These are phyloP conservation scores for Bombus confusus DNA, from an alignment of 1,140 invertebrate genomes.

Conservation along the genomic window DNA sequence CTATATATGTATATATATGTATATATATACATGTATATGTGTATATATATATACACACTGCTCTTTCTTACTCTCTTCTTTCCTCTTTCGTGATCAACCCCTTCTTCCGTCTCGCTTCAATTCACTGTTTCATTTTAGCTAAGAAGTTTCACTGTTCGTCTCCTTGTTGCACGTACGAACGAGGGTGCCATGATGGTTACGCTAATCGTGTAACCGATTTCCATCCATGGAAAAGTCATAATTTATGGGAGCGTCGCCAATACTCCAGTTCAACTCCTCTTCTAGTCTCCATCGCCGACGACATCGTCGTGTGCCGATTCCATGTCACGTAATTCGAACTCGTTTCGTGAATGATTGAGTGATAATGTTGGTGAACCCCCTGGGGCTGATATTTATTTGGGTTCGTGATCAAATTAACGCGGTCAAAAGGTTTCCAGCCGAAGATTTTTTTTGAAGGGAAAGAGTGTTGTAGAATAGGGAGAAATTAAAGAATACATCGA, in stretches of 20 bases:
- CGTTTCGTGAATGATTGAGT: conserved; percentile 38
- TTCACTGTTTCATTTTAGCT: conserved; percentile 4
- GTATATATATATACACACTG: not conserved
- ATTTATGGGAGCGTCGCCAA: conserved; percentile 41
- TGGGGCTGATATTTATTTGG: conserved; percentile 26
- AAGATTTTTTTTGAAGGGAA: not conserved
- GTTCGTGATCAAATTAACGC: not conserved
- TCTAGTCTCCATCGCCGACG: not conserved
- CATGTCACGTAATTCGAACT: conserved; percentile 25
- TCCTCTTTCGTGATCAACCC: conserved; percentile 31
- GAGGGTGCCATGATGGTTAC: conserved; percentile 75
- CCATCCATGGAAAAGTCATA: conserved; percentile 73
- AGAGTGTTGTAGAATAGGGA: no score
- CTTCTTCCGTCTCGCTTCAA: not conserved
- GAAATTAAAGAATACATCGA: not conserved
- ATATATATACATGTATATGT: not conserved
- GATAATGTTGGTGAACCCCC: conserved; percentile 7
- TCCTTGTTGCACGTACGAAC: conserved; percentile 22
- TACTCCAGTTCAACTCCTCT: not conserved
- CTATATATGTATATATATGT: not conserved
- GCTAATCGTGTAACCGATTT: conserved; percentile 81
- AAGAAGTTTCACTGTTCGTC: conserved; percentile 1
- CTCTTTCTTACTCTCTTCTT: conserved; percentile 49
- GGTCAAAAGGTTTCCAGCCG: not conserved
- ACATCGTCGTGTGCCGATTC: not conserved